Conservation (phyloP, 2,797 vertebrate species). For the Melanotaenia nigrans region DNA sequence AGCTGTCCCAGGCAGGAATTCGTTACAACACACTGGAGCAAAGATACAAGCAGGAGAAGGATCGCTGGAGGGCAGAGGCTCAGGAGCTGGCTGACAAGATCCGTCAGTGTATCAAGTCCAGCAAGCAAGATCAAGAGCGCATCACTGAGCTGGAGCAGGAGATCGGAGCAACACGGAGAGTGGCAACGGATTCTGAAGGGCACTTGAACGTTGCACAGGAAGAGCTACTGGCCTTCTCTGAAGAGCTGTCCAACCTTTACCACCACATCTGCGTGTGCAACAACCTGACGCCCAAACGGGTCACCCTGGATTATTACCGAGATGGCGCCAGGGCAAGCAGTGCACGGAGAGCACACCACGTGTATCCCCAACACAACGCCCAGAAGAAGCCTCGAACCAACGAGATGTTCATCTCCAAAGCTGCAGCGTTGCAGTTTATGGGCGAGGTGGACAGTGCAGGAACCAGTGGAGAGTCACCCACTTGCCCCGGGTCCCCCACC, state of each 20-base stretch:
- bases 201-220: constrained; percentile 86
- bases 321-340: constrained; percentile 74
- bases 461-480: constrained; percentile 71
- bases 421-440: constrained; percentile 74
- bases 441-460: constrained; percentile 77
- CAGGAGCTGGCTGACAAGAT: constrained; percentile 85
- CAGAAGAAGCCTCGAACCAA: constrained; percentile 78
- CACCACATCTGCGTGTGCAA: constrained; percentile 89
- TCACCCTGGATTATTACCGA: constrained; percentile 87
- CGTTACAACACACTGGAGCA: constrained; percentile 80
- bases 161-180: constrained; percentile 82
- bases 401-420: constrained; percentile 80
- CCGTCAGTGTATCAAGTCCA: constrained; percentile 82
- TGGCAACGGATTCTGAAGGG: constrained; percentile 84
- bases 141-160: constrained; percentile 85
- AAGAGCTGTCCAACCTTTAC: constrained; percentile 89
- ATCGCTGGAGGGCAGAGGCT: constrained; percentile 82
- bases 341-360: constrained; percentile 63
- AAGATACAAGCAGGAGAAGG: constrained; percentile 82
- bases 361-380: constrained; percentile 60
- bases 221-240: constrained; percentile 87
- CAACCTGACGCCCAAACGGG: constrained; percentile 87
- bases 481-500: constrained; percentile 85
- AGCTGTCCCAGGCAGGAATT: constrained; percentile 80
- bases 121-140: constrained; percentile 84